These are phyloP conservation scores for Colletes latitarsis DNA, from an alignment of 1,140 invertebrate species.

Conservation along the genomic window DNA sequence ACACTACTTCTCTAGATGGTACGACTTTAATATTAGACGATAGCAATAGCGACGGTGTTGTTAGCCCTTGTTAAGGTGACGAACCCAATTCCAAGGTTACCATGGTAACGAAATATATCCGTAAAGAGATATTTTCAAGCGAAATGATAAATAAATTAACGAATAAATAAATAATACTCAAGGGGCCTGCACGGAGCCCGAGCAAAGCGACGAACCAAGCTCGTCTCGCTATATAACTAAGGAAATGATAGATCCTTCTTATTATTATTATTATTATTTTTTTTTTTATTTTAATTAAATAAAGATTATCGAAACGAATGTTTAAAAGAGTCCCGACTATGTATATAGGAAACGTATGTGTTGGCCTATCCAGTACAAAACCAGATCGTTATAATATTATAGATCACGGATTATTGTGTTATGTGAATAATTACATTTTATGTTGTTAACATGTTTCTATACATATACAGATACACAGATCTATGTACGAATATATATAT, in stretches of 20 bases:
- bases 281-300: slow-evolving; percentile 5
- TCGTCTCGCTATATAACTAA: not conserved
- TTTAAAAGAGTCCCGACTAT: slow-evolving; percentile 30
- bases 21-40: slow-evolving; percentile 40
- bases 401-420: slow-evolving; percentile 69
- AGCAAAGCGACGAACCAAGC: slow-evolving; percentile 24
- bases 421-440: slow-evolving; percentile 78
- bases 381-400: slow-evolving; percentile 71
- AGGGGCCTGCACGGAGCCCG: slow-evolving; percentile 31
- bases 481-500: slow-evolving; percentile 14
- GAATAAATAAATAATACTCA: slow-evolving; percentile 54
- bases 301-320: not conserved
- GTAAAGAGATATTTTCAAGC: slow-evolving; percentile 31
- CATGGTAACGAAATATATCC: slow-evolving; percentile 64
- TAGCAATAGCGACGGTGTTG: slow-evolving; percentile 27
- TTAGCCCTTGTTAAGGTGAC: slow-evolving; percentile 34
- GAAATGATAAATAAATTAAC: slow-evolving; percentile 26
- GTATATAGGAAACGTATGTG: slow-evolving; percentile 55
- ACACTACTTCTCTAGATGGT: slow-evolving; percentile 53
- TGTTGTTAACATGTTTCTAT: slow-evolving; percentile 71
- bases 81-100: slow-evolving; percentile 63
- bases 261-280: no score
- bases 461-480: slow-evolving; percentile 39
- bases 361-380: slow-evolving; percentile 79
- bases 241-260: slow-evolving; percentile 14